Evolutionary conservation across 2,797 vertebrate species (phyloP).

Genomic region (Molossus molossus): DNA sequence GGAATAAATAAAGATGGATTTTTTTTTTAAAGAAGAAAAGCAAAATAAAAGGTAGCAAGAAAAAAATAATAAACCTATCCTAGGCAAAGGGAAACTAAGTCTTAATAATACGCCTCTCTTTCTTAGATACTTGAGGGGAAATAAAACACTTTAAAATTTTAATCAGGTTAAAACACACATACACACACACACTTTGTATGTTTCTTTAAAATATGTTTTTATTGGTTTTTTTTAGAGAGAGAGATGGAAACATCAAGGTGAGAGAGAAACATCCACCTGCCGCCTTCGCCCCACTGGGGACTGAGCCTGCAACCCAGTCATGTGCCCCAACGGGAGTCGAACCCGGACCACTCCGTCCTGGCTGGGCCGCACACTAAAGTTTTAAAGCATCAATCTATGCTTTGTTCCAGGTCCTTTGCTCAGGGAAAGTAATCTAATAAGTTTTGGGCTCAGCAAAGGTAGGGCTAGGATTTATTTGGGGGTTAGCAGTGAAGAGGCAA

Average conservation of each 20-base stretch:
- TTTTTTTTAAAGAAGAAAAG: not conserved
- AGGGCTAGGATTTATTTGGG: not conserved
- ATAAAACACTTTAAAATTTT: not conserved
- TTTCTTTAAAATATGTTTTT: too few species aligned
- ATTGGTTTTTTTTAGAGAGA: too few species aligned
- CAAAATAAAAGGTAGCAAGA: not conserved
- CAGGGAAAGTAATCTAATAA: not conserved
- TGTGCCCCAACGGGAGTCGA: too few species aligned
- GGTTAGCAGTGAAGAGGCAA: not conserved
- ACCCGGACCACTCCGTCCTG: too few species aligned
- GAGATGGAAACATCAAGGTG: too few species aligned
- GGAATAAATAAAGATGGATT: not conserved
- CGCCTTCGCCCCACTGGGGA: too few species aligned
- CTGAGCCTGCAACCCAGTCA: too few species aligned
- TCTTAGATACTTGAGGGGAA: not conserved
- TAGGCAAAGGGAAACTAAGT: slow-evolving; percentile 17
- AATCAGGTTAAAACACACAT: not conserved
- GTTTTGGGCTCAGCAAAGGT: not conserved
- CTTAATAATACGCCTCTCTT: not conserved
- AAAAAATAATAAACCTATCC: not conserved
- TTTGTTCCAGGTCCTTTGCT: not conserved
- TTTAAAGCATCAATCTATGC: not conserved
- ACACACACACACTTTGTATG: not conserved
- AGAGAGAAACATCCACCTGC: too few species aligned
- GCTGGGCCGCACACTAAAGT: not conserved